phyloP scores from a whole-genome alignment of 2,797 vertebrate species.

The Pseudomugil tenellus region DNA sequence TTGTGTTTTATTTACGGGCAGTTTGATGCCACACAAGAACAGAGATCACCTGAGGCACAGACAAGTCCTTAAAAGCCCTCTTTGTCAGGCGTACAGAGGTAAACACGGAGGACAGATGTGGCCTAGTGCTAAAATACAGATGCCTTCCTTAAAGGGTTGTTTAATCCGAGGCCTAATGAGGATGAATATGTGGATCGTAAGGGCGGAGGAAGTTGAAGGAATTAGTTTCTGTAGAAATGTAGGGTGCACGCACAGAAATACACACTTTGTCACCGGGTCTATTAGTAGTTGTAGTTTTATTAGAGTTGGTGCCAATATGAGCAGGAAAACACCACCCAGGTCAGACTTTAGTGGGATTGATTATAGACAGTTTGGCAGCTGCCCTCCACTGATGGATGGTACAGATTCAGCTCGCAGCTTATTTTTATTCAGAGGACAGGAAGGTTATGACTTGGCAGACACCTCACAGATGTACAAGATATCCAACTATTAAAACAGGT shows the following conservation, averaged over 20 bases:
- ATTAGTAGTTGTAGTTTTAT: constrained; percentile 74
- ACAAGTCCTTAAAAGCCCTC: constrained; percentile 75
- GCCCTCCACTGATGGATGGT: constrained; percentile 58
- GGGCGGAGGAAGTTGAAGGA: constrained; percentile 52
- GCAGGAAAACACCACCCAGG: constrained; percentile 67
- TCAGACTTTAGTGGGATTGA: constrained; percentile 68
- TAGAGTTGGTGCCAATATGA: constrained; percentile 70
- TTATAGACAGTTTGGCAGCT: constrained; percentile 68
- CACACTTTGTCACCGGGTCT: constrained; percentile 61
- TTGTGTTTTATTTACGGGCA: constrained; percentile 82
- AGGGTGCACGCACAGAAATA: constrained; percentile 17
- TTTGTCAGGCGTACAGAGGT: constrained; percentile 76
- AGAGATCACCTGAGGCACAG: constrained; percentile 82
- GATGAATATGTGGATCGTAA: constrained; percentile 79
- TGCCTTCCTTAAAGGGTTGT: constrained; percentile 73
- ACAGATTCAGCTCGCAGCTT: constrained; percentile 46
- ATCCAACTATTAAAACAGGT: constrained; percentile 24
- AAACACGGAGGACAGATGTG: constrained; percentile 81
- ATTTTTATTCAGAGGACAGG: constrained; percentile 48
- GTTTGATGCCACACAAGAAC: constrained; percentile 83
- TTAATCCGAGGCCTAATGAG: constrained; percentile 81
- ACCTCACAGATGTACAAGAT: constrained; percentile 3
- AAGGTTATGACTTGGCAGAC: constrained; percentile 41
- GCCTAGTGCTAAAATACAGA: constrained; percentile 82
- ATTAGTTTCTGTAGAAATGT: constrained; percentile 46